Evolutionary conservation across 2,113 vertebrate species (phyloP).

Genomic region (Eonycteris spelaea): DNA sequence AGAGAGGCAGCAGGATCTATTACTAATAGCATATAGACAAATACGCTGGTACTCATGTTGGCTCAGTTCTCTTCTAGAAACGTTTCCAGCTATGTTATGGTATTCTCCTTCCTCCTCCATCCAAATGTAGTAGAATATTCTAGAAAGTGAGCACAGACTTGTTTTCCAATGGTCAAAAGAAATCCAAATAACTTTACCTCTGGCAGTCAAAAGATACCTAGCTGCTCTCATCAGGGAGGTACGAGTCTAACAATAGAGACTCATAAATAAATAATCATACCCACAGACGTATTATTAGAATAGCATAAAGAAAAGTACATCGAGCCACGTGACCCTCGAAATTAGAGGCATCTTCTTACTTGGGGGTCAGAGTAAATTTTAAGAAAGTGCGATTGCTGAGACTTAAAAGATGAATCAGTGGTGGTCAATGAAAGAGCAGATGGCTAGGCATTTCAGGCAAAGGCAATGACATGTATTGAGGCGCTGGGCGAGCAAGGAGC

Average conservation of each 20-base stretch:
- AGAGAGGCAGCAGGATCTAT: constrained; percentile 39
- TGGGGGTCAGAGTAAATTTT: neutral
- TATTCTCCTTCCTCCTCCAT: neutral
- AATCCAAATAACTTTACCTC: neutral
- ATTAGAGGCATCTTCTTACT: neutral
- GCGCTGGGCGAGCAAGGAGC: neutral
- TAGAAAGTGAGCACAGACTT: neutral
- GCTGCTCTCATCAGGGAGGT: neutral
- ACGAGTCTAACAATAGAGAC: neutral
- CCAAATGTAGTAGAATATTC: neutral
- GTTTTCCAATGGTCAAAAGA: neutral
- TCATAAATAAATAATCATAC: neutral
- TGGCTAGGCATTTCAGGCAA: neutral
- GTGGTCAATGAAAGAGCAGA: neutral
- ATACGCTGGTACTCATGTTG: neutral
- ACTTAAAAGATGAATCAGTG: neutral
- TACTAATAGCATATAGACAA: constrained; percentile 18
- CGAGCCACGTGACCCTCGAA: neutral
- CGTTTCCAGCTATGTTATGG: neutral
- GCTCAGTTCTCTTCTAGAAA: constrained; percentile 38
- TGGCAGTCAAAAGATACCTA: neutral
- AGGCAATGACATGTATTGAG: neutral
- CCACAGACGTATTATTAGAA: neutral
- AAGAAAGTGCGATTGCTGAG: neutral
- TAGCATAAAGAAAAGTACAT: neutral